Evolutionary conservation across 2,113 vertebrate genomes (phyloP), one percentile per base, ranked within the genome.

Genomic region (Bucco capensis): DNA sequence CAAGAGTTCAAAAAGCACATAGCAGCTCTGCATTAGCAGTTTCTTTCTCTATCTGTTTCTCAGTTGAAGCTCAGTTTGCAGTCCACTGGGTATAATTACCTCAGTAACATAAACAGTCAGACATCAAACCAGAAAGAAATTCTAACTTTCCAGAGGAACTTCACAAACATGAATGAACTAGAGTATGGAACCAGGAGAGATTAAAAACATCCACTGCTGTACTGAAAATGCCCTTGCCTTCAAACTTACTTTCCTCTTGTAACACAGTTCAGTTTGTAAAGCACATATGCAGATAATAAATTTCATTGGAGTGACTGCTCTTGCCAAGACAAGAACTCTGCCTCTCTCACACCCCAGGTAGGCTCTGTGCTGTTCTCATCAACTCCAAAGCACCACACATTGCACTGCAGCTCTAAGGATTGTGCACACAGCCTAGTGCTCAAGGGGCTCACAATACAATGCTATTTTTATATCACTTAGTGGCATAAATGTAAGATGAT

Each of bases 191-290:
- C 1, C 8, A 87, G 81, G 42, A 84, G 84, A 96, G 86, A 96
- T 94, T 96, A 93, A 93, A 96, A 96, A 96, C 93, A 95, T 94
- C 93, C 96, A 96, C 86, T 2, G 1, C 21, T 71, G 54, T 62
- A 85, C 89, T 76, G 78, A 82, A 88, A 93, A 82, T 79, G 71
- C 71, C 54, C 74, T 73, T 79, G 74, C 81, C 69, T 94, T 80
- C 78, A 90, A 76, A 87, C 62, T 80, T 58, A 82, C 74, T 95
- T 95, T 95, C 90, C 81, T 70, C 78, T 87, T 85, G 33, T 83
- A 92, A 83, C 54, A 80, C 1, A 0, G 74, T 35, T 73, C 81
- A 58, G 77, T 84, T 87, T 89, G 73, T 79, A 80, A 58, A 94
- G 92, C 66, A 70, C 77, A 87, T 46, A 35, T 87, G 90, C 81